phyloP scores from a whole-genome alignment of 2,888 invertebrate species.

The Salpingus planirostris region DNA sequence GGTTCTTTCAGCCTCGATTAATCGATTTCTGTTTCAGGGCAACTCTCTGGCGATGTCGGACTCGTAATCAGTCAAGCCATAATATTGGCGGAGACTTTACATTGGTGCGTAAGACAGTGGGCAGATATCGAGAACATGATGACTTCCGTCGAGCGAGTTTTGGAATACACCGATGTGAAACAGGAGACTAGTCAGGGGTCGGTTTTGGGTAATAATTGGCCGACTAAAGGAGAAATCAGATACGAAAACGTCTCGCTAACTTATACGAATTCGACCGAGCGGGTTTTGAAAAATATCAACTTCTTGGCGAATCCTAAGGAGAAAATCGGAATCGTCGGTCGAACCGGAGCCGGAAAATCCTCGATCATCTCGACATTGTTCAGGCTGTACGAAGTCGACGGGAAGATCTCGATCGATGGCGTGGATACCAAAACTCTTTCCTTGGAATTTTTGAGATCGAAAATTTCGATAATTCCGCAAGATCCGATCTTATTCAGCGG shows the following conservation, averaged over 20 bases:
- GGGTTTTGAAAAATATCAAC: constrained; percentile 58
- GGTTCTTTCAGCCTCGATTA: background rate
- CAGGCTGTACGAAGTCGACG: constrained; percentile 65
- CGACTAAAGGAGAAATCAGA: constrained; percentile 53
- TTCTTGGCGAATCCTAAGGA: constrained; percentile 58
- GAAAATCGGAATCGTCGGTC: constrained; percentile 71
- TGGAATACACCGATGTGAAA: constrained; percentile 42
- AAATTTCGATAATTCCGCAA: constrained; percentile 46
- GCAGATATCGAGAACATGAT: constrained; percentile 72
- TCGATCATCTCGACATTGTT: constrained; percentile 70
- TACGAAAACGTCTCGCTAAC: constrained; percentile 57
- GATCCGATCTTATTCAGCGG: constrained; percentile 47
- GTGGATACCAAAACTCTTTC: constrained; percentile 38
- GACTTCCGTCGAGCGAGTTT: constrained; percentile 80
- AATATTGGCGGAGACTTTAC: constrained; percentile 54
- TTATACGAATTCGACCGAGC: constrained; percentile 59
- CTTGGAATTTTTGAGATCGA: constrained; percentile 40
- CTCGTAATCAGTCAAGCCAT: constrained; percentile 44
- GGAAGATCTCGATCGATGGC: constrained; percentile 50
- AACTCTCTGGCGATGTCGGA: constrained; percentile 39
- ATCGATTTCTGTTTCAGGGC: constrained; percentile 7
- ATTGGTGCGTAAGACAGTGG: constrained; percentile 65
- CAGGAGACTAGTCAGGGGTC: constrained; percentile 24
- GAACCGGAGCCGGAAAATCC: constrained; percentile 81
- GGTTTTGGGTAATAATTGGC: constrained; percentile 52